phyloP scores from a whole-genome alignment of 2,888 invertebrate genomes.

The Chrysodeixis includens region DNA sequence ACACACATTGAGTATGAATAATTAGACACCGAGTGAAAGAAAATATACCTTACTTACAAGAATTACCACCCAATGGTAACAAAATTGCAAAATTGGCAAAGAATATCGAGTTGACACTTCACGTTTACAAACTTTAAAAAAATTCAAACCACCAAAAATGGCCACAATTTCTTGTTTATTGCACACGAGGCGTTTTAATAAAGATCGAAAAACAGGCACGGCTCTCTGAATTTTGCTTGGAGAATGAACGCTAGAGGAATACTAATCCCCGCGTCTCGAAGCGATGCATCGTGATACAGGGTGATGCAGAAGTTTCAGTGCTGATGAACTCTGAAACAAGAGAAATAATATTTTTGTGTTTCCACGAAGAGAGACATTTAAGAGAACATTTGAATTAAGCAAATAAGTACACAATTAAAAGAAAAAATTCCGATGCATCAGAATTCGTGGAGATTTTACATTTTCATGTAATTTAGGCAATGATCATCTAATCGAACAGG shows the following conservation, averaged over 20 bases:
- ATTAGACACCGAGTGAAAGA: no score
- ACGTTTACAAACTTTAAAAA: not conserved
- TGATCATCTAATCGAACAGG: no score
- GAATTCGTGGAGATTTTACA: no score
- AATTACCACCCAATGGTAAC: no score
- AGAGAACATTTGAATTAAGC: no score
- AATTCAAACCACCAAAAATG: slow-evolving; percentile 7
- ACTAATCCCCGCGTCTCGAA: slow-evolving; percentile 47
- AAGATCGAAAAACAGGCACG: slow-evolving; percentile 38
- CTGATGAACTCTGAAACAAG: not conserved
- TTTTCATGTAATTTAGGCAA: no score
- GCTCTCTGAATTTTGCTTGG: slow-evolving; percentile 44
- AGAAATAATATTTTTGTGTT: no score
- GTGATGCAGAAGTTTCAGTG: slow-evolving; percentile 7
- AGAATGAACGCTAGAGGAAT: slow-evolving; percentile 46
- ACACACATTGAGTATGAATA: no score
- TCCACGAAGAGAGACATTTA: no score
- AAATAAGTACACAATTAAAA: no score
- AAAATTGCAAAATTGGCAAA: not conserved
- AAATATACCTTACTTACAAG: no score
- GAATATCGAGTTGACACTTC: not conserved
- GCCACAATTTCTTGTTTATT: slow-evolving; percentile 33
- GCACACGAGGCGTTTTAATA: slow-evolving; percentile 41
- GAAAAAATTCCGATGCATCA: no score
- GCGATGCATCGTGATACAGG: slow-evolving; percentile 10